These are phyloP conservation scores for Hozukius guyotensis DNA, from an alignment of 2,797 vertebrate species.

Conservation along the genomic window DNA sequence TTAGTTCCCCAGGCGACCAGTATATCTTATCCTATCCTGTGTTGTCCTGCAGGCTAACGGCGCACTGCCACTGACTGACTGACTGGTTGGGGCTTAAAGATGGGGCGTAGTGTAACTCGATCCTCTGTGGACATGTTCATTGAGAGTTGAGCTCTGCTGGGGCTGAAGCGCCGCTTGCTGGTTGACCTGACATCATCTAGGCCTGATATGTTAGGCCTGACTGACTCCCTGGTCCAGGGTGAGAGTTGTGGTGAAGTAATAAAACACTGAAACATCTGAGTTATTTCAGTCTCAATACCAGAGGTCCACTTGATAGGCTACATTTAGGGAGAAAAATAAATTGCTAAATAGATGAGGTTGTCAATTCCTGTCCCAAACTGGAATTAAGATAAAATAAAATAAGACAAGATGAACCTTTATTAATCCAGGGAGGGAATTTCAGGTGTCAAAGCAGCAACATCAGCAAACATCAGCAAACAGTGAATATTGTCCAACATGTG, in stretches of 20 bases:
- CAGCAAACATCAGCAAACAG: too few species aligned
- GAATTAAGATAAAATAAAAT: too few species aligned
- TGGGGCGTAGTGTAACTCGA: constrained; percentile 83
- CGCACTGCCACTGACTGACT: constrained; percentile 29
- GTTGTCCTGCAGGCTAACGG: constrained; percentile 75
- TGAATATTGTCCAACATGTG: too few species aligned
- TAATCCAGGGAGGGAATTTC: too few species aligned
- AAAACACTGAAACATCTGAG: too few species aligned
- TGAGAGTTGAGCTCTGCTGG: constrained; percentile 27
- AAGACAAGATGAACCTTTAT: too few species aligned
- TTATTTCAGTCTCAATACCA: too few species aligned
- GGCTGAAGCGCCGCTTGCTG: constrained; percentile 81
- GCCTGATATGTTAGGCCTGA: background rate
- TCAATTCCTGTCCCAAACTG: background rate
- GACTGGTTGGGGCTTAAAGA: constrained; percentile 75
- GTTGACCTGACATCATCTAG: constrained; percentile 54
- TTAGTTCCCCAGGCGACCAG: constrained; percentile 19
- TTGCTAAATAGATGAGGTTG: background rate
- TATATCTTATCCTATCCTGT: constrained; percentile 34
- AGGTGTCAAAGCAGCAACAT: too few species aligned
- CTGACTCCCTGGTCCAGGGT: background rate
- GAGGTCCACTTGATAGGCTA: background rate
- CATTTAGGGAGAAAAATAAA: background rate
- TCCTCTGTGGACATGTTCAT: constrained; percentile 70
- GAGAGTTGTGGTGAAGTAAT: background rate